Conservation (phyloP, 2,888 invertebrate genomes). For the Tenthredo mesomela region DNA sequence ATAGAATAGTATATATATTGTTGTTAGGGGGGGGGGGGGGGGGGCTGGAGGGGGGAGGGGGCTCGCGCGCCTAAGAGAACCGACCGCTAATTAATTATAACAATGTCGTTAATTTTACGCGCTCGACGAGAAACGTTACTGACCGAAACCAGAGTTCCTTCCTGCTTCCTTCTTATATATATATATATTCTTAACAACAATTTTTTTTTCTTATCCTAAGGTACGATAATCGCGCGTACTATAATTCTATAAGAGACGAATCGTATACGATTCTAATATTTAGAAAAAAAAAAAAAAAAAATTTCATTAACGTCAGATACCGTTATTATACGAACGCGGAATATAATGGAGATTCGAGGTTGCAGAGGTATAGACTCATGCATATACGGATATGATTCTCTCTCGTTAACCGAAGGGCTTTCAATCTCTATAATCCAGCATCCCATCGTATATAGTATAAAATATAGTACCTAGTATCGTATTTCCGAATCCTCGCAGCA, state of each 20-base stretch:
- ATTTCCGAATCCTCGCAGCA: background rate
- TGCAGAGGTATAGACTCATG: background rate
- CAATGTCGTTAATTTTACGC: slow-evolving; percentile 77
- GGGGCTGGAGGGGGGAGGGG: too few species aligned
- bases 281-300: too few species aligned
- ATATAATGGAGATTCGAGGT: slow-evolving; percentile 28
- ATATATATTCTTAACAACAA: too few species aligned
- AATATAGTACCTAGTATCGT: background rate
- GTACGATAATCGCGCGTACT: too few species aligned
- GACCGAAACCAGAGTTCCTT: slow-evolving; percentile 64
- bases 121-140: slow-evolving; percentile 75
- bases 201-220: too few species aligned
- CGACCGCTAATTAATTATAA: slow-evolving; percentile 75
- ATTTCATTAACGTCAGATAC: slow-evolving; percentile 29
- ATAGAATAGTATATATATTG: slow-evolving; percentile 43
- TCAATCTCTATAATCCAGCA: slow-evolving; percentile 15
- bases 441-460: background rate
- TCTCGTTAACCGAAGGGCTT: slow-evolving; percentile 26
- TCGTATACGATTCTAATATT: too few species aligned
- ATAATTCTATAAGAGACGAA: too few species aligned
- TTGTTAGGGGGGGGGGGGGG: background rate
- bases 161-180: background rate
- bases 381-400: background rate
- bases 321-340: background rate
- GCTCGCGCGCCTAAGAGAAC: slow-evolving; percentile 34